Base-by-base conservation (phyloP, 2,888 invertebrate species). In the Gasteruption jaculator region DNA sequence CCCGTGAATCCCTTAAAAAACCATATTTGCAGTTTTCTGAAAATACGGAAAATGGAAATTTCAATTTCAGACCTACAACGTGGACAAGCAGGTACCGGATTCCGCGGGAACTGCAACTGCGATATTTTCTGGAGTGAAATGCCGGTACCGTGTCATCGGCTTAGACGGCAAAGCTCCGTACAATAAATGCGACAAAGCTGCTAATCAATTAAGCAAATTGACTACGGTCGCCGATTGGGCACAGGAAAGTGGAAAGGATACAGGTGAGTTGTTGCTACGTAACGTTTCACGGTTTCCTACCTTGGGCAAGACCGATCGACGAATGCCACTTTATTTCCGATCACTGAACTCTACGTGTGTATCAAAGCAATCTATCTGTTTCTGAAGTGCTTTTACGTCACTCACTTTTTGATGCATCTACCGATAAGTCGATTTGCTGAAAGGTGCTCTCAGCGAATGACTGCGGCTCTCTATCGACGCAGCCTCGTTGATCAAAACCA, bases 81-180 rank as follows among this genome's bases (percentile, higher is more conserved):
- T 79, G n/a, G 81, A 85, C 60, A 76, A 75, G 43, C 83, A 83
- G 68, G 82, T 82, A 10, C 78, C 84, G 0, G 84, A 84, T 57
- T 83, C 83, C 2, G 83, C 84, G 2, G 82, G 77, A 3, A 82
- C 84, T 1, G 83, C 81, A 1, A 84, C 83, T 1, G 82, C 83
- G 2, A 74, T 80, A 57, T 77, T 82, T 52, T 73, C 76, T 38
- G 83, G 83, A 1, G 75, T 79, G 0, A 83, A 83, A 65, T 76
- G 75, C 26, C 76, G 78, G 48, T 77, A 75, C 48, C 75, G 73
- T 39, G 74, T 76, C 7, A 66, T 80, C 32, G 81, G 82, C 5
- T 65, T 81, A 48, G 76, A 76, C 40, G 67, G 66, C 10, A 66
- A 57, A 44, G 68, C 67, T 5, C 63, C 71, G 40, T 38, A 68